A percentile compares a stretch with the other conserved stretches of the same genome.
Conservation (phyloP, 2,888 invertebrate species). For the Synergus gifuensis region DNA sequence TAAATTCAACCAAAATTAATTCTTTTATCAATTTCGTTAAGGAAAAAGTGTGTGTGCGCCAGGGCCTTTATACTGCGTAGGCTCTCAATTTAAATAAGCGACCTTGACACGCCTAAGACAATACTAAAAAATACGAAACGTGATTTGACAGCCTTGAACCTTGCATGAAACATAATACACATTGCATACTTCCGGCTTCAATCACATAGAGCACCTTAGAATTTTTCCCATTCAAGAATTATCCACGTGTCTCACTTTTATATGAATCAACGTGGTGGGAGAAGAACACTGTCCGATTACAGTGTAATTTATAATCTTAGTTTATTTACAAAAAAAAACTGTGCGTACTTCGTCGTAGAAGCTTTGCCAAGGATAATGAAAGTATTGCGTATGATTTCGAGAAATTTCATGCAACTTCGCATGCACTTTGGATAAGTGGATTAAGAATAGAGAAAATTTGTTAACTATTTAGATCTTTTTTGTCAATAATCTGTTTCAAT, state of each 20-base stretch:
- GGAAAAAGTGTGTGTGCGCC: constrained; percentile 17
- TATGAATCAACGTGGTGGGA: neutral
- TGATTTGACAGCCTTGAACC: constrained; percentile 49
- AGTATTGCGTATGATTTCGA: constrained; percentile 8
- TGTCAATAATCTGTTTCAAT: no score
- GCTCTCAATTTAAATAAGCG: constrained; percentile 13
- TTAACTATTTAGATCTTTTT: neutral
- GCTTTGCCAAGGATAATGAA: constrained; percentile 13
- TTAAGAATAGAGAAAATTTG: constrained; percentile 1
- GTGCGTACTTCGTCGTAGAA: constrained; percentile 1
- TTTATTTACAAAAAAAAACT: constrained; percentile 24
- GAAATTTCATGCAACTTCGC: neutral
- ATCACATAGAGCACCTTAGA: constrained; percentile 44
- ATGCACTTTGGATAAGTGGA: neutral
- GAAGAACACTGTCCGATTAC: constrained; percentile 32
- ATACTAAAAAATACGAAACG: constrained; percentile 35
- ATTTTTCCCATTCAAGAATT: constrained; percentile 10
- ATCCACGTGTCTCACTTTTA: neutral
- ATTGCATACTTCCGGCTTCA: constrained; percentile 44
- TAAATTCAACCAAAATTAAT: neutral
- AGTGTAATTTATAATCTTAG: constrained; percentile 37
- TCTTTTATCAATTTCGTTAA: neutral
- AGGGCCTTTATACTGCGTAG: constrained; percentile 9
- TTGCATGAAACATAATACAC: constrained; percentile 46
- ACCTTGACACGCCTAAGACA: constrained; percentile 19